Base-by-base conservation (phyloP, 2,797 vertebrate genomes). In the Psittacula derbiana region DNA sequence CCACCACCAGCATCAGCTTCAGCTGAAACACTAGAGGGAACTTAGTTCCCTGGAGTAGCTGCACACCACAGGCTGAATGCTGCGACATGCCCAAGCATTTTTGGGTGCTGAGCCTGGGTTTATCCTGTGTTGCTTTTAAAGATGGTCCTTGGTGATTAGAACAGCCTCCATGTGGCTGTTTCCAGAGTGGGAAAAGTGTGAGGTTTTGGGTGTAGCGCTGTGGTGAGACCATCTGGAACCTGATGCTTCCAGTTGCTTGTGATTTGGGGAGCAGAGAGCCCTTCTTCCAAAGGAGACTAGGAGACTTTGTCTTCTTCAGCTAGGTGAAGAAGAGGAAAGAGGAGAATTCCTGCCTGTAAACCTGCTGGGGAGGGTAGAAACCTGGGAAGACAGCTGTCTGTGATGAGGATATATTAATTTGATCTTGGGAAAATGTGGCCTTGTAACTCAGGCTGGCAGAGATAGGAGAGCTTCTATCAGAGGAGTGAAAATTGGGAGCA, bases 51-150 rank as follows among this genome's bases (percentile, higher is more conserved):
- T 69, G 19, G 53, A 47, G 49, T 1, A 69, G 57, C 65, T 85
- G 64, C 47, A 76, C 84, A 43, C 15, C 36, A 46, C 33, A 46
- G 40, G 31, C 69, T 64, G 52, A 83, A 71, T 0, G 7, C 43
- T 82, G 65, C 0, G 0, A 36, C 4, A 0, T 8, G 31, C 27
- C 52, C 10, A 23, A 46, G 75, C 0, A 2, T 49, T 84, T 69
- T 20, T 66, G 78, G 38, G 44, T 80, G 71, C 65, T 61, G 31
- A 87, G 43, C 33, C 21, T 80, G 14, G 2, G 3, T 83, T 93
- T 82, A 33, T 27, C 61, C 79, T n/a, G 5, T 55, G 5, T 27
- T 90, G 21, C n/a, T 61, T 58, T 83, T 92, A 72, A 78, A 53
- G 49, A 15, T 52, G 23, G 21, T 90, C 43, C 36, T 80, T 33